Evolutionary conservation across 2,888 invertebrate species (phyloP).

Genomic region (Eremobia ochroleuca): DNA sequence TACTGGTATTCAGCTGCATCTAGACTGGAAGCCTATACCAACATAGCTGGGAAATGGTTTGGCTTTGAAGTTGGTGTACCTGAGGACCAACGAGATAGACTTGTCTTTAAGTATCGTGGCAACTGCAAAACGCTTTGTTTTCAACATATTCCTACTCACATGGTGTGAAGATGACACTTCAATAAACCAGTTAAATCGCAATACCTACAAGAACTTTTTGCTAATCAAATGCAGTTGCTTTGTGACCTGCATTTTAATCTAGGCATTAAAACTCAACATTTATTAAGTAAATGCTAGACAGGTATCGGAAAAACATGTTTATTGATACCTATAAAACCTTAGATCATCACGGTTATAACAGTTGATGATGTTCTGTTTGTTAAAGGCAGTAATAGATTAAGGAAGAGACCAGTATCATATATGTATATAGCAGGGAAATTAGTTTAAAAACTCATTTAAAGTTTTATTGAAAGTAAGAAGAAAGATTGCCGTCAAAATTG

Average conservation of each 20-base stretch:
- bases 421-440: neutral
- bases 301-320: neutral
- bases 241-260: slow-evolving; percentile 51
- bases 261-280: neutral
- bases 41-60: neutral
- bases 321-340: slow-evolving; percentile 13
- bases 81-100: neutral
- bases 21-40: neutral
- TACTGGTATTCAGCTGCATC: neutral
- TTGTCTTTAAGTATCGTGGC: neutral
- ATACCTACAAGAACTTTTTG: slow-evolving; percentile 27
- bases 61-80: neutral
- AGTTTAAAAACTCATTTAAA: neutral
- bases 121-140: slow-evolving; percentile 6
- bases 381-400: neutral
- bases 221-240: slow-evolving; percentile 22
- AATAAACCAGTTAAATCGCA: slow-evolving; percentile 1
- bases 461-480: neutral
- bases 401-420: neutral
- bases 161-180: neutral
- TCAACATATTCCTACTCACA: neutral
- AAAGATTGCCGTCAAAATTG: neutral
- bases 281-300: slow-evolving; percentile 30
- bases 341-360: slow-evolving; percentile 42
- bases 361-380: slow-evolving; percentile 15